Percentiles rank a stretch among this genome's conserved stretches.
Conservation (phyloP, 2,888 invertebrate genomes). For the Acanthosepion lycidas region DNA sequence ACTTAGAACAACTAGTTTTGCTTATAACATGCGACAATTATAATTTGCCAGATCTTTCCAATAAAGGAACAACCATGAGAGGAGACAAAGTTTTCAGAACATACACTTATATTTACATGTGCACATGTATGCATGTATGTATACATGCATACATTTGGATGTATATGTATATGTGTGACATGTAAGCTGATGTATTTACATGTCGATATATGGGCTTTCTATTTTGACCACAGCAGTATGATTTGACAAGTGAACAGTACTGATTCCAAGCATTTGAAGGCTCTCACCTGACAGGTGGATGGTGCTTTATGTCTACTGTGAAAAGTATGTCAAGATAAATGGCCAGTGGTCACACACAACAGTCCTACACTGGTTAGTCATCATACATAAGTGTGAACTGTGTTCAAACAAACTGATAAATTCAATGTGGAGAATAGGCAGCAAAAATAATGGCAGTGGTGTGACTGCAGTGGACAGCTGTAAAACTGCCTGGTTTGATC, state of each 20-base stretch:
- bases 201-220: not conserved
- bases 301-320: not conserved
- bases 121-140: not conserved
- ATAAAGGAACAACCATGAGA: not conserved
- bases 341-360: not conserved
- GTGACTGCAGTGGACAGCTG: not conserved
- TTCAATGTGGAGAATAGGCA: not conserved
- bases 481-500: not conserved
- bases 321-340: not conserved
- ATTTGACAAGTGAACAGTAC: not conserved
- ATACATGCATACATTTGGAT: not conserved
- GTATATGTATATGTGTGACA: not conserved
- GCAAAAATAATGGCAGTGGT: not conserved
- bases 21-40: not conserved
- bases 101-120: too few relatives aligned
- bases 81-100: not conserved
- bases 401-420: slow-evolving; percentile 33
- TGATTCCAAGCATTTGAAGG: not conserved
- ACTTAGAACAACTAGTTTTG: not conserved
- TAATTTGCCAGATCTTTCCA: not conserved
- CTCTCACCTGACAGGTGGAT: slow-evolving; percentile 33
- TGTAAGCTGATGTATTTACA: not conserved
- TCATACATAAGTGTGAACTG: not conserved
- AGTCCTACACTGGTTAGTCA: slow-evolving; percentile 4
- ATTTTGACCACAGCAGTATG: not conserved